A percentile compares a stretch with the other conserved stretches of the same genome.
phyloP scores from a whole-genome alignment of 2,113 vertebrate species.

The Pachypanchax playfairii region DNA sequence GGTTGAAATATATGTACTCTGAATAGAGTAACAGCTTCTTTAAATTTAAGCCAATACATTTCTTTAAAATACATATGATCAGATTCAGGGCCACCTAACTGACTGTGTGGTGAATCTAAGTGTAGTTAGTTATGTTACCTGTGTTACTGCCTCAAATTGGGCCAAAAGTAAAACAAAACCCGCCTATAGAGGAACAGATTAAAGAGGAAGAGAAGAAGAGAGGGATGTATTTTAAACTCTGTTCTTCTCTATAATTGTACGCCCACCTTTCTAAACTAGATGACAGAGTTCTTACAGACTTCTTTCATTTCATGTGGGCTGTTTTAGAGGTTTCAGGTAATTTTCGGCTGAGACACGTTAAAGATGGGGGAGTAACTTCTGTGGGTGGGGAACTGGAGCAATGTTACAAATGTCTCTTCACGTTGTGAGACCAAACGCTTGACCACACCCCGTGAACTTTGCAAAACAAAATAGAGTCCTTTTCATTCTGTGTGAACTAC shows the following conservation, averaged over 20 bases:
- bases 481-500: conserved; percentile 8
- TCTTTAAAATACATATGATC: too few species aligned
- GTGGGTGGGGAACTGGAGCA: background rate
- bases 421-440: conserved; percentile 16
- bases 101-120: too few species aligned
- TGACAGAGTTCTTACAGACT: background rate
- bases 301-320: conserved; percentile 3
- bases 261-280: background rate
- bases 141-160: background rate
- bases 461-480: conserved; percentile 38
- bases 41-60: too few species aligned
- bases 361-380: background rate
- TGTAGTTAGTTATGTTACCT: background rate
- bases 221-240: conserved; percentile 1
- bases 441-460: conserved; percentile 13
- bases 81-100: too few species aligned
- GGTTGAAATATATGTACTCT: too few species aligned
- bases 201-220: conserved; percentile 10
- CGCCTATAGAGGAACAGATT: conserved; percentile 19
- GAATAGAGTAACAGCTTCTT: too few species aligned
- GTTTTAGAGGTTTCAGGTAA: background rate
- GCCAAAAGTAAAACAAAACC: conserved; percentile 5
- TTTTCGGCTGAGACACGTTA: background rate
- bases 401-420: too few species aligned
- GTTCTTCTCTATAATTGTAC: conserved; percentile 19